Percentiles rank a stretch among this genome's conserved stretches.
Evolutionary conservation across 2,113 vertebrate genomes (phyloP).

Genomic region (Gambusia affinis): DNA sequence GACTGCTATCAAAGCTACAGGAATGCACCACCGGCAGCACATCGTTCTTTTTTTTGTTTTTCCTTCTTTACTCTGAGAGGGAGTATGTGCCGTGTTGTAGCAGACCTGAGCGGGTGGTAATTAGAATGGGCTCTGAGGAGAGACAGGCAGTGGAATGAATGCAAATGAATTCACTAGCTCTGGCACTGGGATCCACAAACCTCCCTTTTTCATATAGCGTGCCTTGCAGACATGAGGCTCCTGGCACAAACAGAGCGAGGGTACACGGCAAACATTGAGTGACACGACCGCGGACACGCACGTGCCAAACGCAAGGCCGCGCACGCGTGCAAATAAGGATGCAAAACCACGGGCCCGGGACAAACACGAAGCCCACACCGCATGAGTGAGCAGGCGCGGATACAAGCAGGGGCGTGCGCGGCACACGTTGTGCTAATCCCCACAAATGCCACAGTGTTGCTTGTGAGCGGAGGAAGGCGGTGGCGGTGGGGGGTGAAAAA

Average conservation of each 20-base stretch:
- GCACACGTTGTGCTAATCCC: conserved; percentile 61
- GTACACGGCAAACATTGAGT: conserved; percentile 59
- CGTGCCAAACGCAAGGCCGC: conserved; percentile 27
- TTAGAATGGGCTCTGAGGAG: conserved; percentile 80
- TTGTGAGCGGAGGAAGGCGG: conserved; percentile 49
- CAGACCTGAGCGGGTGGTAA: conserved; percentile 78
- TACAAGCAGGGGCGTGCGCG: conserved; percentile 10
- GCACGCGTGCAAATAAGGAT: conserved; percentile 34
- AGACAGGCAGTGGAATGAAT: conserved; percentile 80
- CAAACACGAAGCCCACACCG: conserved; percentile 37
- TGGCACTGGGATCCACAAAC: conserved; percentile 60
- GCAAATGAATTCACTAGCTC: conserved; percentile 80
- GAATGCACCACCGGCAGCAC: conserved; percentile 65
- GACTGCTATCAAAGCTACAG: conserved; percentile 70
- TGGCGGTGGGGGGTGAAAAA: conserved; percentile 10
- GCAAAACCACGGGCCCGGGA: conserved; percentile 37
- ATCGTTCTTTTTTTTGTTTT: conserved; percentile 1
- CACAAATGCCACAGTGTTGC: conserved; percentile 65
- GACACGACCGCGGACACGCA: conserved; percentile 49
- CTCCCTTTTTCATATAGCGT: conserved; percentile 74
- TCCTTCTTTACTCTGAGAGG: conserved; percentile 34
- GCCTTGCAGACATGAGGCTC: conserved; percentile 68
- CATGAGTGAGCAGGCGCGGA: conserved; percentile 8
- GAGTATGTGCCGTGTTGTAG: conserved; percentile 65
- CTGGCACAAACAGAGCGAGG: conserved; percentile 63